Conservation (phyloP, 2,888 invertebrate genomes). For the Cyclophora punctaria region DNA sequence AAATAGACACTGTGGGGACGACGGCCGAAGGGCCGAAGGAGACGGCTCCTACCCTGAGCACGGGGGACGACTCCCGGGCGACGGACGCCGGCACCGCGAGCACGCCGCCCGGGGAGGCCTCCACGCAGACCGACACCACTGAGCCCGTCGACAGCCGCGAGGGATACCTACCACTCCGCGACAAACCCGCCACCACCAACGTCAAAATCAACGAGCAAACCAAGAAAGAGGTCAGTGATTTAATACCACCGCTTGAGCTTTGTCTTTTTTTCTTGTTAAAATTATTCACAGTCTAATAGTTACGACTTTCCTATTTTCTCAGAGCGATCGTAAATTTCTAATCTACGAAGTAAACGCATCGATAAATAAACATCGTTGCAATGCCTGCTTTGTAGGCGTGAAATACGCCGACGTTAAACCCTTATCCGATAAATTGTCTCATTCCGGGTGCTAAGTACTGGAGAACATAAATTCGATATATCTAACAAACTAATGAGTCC, state of each 20-base stretch:
- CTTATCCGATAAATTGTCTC: conserved; percentile 26
- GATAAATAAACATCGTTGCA: conserved; percentile 32
- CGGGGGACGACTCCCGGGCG: conserved; percentile 44
- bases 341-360: conserved; percentile 30
- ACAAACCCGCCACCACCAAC: conserved; percentile 65
- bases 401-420: conserved; percentile 29
- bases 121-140: conserved; percentile 52
- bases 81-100: conserved; percentile 54
- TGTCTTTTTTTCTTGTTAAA: conserved; percentile 42
- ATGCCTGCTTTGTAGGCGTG: conserved; percentile 21
- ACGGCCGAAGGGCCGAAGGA: conserved; percentile 49
- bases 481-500: conserved; percentile 38
- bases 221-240: conserved; percentile 73
- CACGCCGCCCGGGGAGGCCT: conserved; percentile 49
- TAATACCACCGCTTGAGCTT: conserved; percentile 38
- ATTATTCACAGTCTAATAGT: conserved; percentile 63
- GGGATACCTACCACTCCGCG: conserved; percentile 65
- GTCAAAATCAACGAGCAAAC: conserved; percentile 73
- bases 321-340: conserved; percentile 41
- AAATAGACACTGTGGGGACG: conserved; percentile 47
- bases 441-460: conserved; percentile 23
- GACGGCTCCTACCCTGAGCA: conserved; percentile 47
- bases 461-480: conserved; percentile 38
- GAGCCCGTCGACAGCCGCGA: conserved; percentile 67
- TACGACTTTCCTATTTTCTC: conserved; percentile 50